Evolutionary conservation across 2,888 invertebrate species (phyloP).

Genomic region (Acheta domesticus): DNA sequence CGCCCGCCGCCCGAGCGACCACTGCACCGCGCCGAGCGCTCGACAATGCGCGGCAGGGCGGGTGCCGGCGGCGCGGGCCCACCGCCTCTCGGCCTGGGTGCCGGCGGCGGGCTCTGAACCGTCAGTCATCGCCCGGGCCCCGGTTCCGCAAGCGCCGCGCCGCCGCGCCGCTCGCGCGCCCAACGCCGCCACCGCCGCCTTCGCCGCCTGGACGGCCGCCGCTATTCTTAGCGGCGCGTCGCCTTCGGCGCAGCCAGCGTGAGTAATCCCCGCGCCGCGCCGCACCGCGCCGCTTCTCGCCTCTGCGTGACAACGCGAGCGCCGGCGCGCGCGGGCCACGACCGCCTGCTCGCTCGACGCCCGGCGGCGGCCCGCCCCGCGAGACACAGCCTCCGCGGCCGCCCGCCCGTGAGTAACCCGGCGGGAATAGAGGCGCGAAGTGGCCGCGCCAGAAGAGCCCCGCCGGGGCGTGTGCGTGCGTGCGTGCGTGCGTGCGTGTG

Average conservation of each 20-base stretch:
- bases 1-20: too few relatives aligned
- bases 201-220: conserved; percentile 4
- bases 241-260: background rate
- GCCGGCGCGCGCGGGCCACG: background rate
- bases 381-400: background rate
- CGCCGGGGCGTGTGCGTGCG: background rate
- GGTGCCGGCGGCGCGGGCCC: too few relatives aligned
- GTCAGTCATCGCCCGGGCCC: background rate
- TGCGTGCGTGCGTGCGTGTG: background rate
- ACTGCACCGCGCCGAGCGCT: too few relatives aligned
- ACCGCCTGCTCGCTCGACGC: background rate
- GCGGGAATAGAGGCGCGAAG: background rate
- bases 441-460: background rate
- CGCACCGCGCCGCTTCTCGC: background rate
- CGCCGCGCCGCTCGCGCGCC: too few relatives aligned
- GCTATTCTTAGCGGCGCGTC: conserved; percentile 4
- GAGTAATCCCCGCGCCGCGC: background rate
- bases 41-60: too few relatives aligned
- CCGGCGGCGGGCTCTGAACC: background rate
- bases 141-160: background rate
- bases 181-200: background rate
- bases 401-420: background rate
- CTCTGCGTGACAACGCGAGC: conserved; percentile 1
- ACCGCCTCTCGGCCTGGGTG: too few relatives aligned
- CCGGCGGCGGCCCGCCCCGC: background rate